Percentiles rank a stretch among this genome's conserved stretches.
Evolutionary conservation across 2,113 vertebrate species (phyloP).

Genomic region (Ochotona princeps): DNA sequence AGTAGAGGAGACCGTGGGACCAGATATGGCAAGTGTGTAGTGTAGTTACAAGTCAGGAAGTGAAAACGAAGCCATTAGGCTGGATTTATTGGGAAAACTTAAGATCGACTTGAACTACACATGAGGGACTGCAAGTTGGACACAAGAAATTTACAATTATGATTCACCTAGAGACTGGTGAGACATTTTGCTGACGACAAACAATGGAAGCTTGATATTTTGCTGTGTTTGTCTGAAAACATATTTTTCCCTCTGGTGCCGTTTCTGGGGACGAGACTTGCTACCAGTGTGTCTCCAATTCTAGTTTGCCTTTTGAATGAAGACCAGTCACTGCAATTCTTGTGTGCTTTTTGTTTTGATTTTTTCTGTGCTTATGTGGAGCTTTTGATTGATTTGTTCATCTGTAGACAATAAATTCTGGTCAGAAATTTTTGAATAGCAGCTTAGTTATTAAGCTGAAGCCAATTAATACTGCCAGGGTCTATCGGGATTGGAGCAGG

Average conservation of each 20-base stretch:
- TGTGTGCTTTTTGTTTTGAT: slow-evolving; percentile 17
- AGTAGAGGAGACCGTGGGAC: slow-evolving; percentile 19
- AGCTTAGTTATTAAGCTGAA: background rate
- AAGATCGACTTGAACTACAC: slow-evolving; percentile 46
- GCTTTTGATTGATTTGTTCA: background rate
- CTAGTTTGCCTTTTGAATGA: slow-evolving; percentile 21
- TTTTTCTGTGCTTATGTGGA: background rate
- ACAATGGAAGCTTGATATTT: slow-evolving; percentile 51
- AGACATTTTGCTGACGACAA: slow-evolving; percentile 44
- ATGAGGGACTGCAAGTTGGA: slow-evolving; percentile 22
- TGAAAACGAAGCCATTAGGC: slow-evolving; percentile 54
- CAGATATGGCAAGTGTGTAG: slow-evolving; percentile 6
- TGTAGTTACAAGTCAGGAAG: slow-evolving; percentile 14
- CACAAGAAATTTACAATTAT: slow-evolving; percentile 58
- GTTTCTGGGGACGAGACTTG: slow-evolving; percentile 5
- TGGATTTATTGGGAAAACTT: slow-evolving; percentile 64
- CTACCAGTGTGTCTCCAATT: background rate
- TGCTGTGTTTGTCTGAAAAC: slow-evolving; percentile 60
- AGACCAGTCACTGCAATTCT: background rate
- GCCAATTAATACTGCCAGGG: slow-evolving; percentile 9
- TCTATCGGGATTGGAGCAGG: slow-evolving; percentile 7
- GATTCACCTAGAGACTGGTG: slow-evolving; percentile 16
- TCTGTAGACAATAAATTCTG: background rate
- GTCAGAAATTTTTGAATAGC: slow-evolving; percentile 33
- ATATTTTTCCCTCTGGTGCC: background rate